A percentile compares a stretch with the other conserved stretches of the same genome.
These are phyloP conservation scores for Scortum barcoo DNA, from an alignment of 2,113 vertebrate species.

Conservation along the genomic window DNA sequence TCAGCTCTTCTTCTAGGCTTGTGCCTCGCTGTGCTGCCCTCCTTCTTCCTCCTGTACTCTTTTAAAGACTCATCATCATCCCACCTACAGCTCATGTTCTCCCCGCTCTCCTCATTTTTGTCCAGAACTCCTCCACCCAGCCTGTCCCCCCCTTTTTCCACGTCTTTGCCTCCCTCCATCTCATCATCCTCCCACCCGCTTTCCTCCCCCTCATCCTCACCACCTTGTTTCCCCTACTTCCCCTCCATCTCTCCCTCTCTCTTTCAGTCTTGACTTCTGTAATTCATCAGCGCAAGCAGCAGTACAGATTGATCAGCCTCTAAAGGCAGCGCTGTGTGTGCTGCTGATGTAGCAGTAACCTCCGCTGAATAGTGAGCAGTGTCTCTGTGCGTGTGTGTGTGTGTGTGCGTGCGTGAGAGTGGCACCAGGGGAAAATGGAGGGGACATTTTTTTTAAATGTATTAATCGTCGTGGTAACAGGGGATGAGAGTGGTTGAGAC, in stretches of 20 bases:
- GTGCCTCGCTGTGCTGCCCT: too few relatives aligned
- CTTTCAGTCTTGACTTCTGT: slow-evolving; percentile 79
- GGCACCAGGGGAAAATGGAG: slow-evolving; percentile 81
- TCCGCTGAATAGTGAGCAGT: slow-evolving; percentile 82
- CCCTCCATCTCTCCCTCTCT: slow-evolving; percentile 13
- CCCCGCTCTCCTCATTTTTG: not conserved
- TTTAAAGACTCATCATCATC: not conserved
- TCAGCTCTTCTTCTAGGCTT: not conserved
- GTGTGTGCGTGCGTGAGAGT: slow-evolving; percentile 55
- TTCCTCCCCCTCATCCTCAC: not conserved
- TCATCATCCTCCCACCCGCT: slow-evolving; percentile 25
- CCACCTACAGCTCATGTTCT: not conserved
- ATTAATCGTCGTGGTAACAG: slow-evolving; percentile 84
- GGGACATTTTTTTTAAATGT: slow-evolving; percentile 88
- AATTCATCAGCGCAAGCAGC: slow-evolving; percentile 89
- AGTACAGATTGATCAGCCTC: slow-evolving; percentile 90
- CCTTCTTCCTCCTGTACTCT: not conserved
- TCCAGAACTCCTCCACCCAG: slow-evolving; percentile 2
- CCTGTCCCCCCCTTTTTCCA: not conserved
- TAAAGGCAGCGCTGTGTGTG: slow-evolving; percentile 82
- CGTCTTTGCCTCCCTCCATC: slow-evolving; percentile 30
- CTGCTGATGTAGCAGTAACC: slow-evolving; percentile 86
- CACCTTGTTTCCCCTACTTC: not conserved
- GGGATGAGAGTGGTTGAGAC: slow-evolving; percentile 80
- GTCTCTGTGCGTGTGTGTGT: slow-evolving; percentile 61